Evolutionary conservation across 2,113 vertebrate genomes (phyloP), one percentile per base, ranked within the genome.

Genomic region (Barbus barbus): DNA sequence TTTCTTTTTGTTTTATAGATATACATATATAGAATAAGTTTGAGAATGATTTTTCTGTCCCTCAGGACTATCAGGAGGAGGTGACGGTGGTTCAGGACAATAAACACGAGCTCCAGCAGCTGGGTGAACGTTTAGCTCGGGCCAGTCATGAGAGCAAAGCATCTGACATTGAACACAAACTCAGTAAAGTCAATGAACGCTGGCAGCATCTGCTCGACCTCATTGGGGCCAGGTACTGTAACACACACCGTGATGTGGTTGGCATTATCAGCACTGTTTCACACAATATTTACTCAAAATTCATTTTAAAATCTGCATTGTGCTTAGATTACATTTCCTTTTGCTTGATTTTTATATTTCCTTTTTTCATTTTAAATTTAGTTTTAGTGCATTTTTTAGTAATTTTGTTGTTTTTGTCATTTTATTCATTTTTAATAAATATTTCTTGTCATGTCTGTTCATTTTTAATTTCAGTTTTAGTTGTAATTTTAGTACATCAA

Each of bases 121-220:
- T 99, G 93, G 98, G 98, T 82, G 96, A 98, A 82, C 93, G 97
- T 7, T 94, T 99, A 61, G 95, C 96, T 3, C 93, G 90, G 87
- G 96, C 96, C 87, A 99, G 98, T 87, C 96, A 97, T 9, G 95
- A 96, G 41, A 96, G 92, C 91, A 98, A 98, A 90, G 97, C 97
- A 0, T 93, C 92, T 0, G 97, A 99, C 88, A 99, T 99, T 1
- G 94, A 97, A 48, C 96, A 97, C 89, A 99, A 98, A 86, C 97
- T 98, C 5, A 83, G 92, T 81, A 99, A 97, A 89, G 95, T 98
- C 84, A 94, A 92, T 3, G 96, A 99, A 87, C 96, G 97, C 69
- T 99, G 98, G 98, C 97, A 98, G 84, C 97, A 99, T 89, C 96
- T 99, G 5, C 93, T 98, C 83, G 97, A 99, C 83, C 97, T 99